Percentiles rank a stretch among this genome's conserved stretches.
Evolutionary conservation across 1,140 invertebrate species (phyloP).

Genomic region (Palaemon carinicauda): DNA sequence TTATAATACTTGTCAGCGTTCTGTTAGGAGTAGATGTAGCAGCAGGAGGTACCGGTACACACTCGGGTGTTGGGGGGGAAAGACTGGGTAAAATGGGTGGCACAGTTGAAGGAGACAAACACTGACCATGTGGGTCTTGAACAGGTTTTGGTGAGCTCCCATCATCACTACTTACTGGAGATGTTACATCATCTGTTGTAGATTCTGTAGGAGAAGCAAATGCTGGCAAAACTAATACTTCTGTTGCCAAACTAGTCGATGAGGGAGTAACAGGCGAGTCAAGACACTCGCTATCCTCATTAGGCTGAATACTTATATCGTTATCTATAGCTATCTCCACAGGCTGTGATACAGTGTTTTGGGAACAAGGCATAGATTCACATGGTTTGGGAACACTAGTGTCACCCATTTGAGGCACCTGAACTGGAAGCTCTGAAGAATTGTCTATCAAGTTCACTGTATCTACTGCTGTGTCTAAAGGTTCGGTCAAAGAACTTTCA

Average conservation of each 20-base stretch:
- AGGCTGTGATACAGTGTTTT: constrained; percentile 24
- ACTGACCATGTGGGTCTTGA: constrained; percentile 21
- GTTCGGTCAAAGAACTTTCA: neutral
- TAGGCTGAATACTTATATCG: constrained; percentile 37
- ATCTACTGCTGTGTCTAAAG: neutral
- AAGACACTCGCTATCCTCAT: constrained; percentile 57
- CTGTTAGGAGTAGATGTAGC: constrained; percentile 43
- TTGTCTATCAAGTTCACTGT: constrained; percentile 12
- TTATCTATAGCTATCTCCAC: constrained; percentile 14
- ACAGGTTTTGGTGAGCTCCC: constrained; percentile 37
- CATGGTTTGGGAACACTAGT: constrained; percentile 25
- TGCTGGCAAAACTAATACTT: constrained; percentile 57
- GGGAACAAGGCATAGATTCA: constrained; percentile 42
- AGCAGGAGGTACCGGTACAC: constrained; percentile 32
- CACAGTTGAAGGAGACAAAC: neutral
- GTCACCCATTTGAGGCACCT: constrained; percentile 51
- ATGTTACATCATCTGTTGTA: constrained; percentile 59
- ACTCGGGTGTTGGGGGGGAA: constrained; percentile 41
- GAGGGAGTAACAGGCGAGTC: constrained; percentile 59
- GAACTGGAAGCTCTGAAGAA: constrained; percentile 42
- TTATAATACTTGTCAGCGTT: constrained; percentile 35
- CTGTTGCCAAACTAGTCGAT: constrained; percentile 53
- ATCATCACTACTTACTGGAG: constrained; percentile 53
- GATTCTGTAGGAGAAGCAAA: constrained; percentile 60
- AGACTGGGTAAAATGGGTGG: constrained; percentile 28